Percentiles rank a stretch among this genome's conserved stretches.
Conservation (phyloP, 2,113 vertebrate genomes). For the Galbula dea region DNA sequence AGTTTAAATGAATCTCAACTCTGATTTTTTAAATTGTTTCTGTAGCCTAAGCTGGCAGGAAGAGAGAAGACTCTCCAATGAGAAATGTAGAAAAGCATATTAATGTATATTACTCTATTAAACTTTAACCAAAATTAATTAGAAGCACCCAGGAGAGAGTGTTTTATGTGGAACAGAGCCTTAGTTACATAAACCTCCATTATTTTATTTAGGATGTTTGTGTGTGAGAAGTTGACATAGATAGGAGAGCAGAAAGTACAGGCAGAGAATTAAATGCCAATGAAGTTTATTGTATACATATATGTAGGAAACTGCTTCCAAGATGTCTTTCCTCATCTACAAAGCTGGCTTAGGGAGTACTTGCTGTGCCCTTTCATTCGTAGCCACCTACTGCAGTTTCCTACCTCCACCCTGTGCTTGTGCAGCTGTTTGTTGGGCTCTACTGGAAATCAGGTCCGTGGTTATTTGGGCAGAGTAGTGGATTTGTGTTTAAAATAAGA, state of each 20-base stretch:
- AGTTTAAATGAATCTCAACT: neutral
- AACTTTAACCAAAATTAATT: neutral
- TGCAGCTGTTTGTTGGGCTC: neutral
- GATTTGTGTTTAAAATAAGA: neutral
- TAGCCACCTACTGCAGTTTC: neutral
- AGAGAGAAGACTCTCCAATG: neutral
- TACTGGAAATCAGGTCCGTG: neutral
- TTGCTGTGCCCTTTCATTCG: neutral
- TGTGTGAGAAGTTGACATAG: neutral
- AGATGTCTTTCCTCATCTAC: neutral
- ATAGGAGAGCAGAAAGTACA: neutral
- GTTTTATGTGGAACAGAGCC: neutral
- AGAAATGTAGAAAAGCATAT: neutral
- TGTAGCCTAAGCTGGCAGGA: neutral
- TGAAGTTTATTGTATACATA: neutral
- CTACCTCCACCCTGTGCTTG: neutral
- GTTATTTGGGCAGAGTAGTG: neutral
- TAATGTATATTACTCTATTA: neutral
- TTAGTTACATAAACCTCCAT: neutral
- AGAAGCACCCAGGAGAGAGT: neutral
- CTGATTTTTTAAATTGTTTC: neutral
- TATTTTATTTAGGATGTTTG: neutral
- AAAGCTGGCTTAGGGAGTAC: neutral
- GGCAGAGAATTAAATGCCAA: neutral
- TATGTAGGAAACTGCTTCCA: neutral